Conservation (phyloP, 1,140 invertebrate species). For the Steinernema feltiae region DNA sequence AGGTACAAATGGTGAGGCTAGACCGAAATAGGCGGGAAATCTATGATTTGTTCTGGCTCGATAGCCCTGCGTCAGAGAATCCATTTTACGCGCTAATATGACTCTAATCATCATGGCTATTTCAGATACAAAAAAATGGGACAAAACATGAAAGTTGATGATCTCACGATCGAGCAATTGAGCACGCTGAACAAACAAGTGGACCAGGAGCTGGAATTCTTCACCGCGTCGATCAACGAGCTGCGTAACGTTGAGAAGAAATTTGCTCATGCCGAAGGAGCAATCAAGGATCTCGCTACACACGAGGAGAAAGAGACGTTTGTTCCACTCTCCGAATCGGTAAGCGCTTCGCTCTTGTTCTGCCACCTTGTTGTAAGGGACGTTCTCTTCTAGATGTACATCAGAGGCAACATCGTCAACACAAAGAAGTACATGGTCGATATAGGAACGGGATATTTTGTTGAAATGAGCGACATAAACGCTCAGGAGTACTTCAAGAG, state of each 20-base stretch:
- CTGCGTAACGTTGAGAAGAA: not conserved
- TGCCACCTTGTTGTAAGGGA: not conserved
- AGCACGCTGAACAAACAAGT: not conserved
- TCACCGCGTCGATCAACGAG: not conserved
- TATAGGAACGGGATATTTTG: not conserved
- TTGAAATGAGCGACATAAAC: not conserved
- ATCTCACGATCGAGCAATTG: not conserved
- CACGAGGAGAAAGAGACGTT: not conserved
- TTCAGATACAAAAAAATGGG: not conserved
- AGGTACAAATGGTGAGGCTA: no score
- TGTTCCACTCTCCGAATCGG: not conserved
- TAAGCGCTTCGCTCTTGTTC: not conserved
- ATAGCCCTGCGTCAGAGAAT: no score
- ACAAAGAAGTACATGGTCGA: not conserved
- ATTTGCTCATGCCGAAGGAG: not conserved
- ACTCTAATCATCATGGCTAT: not conserved
- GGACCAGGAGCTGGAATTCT: not conserved
- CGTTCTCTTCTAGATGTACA: not conserved
- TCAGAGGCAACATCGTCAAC: not conserved
- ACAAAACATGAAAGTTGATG: not conserved
- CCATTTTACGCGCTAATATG: not conserved
- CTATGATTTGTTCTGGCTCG: no score
- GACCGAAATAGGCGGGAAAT: no score
- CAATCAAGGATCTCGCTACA: not conserved
- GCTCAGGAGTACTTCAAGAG: not conserved